phyloP scores from a whole-genome alignment of 2,888 invertebrate genomes.

The Caenorhabditis wallacei region DNA sequence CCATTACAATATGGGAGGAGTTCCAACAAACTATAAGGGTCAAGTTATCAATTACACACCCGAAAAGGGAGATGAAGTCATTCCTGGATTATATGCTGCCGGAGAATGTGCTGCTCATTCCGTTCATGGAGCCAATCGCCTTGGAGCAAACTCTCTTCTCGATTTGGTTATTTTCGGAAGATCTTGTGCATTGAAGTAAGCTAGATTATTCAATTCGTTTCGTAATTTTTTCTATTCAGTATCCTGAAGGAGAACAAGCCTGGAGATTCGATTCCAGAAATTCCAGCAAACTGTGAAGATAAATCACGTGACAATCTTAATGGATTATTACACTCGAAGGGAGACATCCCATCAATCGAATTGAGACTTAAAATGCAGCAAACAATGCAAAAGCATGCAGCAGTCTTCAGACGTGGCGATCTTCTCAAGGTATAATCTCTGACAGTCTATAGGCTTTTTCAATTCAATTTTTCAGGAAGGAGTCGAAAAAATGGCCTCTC shows the following conservation, averaged over 20 bases:
- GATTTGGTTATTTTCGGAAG: conserved; percentile 99
- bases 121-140: conserved; percentile 98
- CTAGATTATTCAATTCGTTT: not conserved
- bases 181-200: conserved; percentile 89
- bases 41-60: conserved; percentile 85
- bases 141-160: conserved; percentile 97
- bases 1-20: conserved; percentile 99
- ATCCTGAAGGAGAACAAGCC: conserved; percentile 86
- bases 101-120: conserved; percentile 96
- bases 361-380: conserved; percentile 94
- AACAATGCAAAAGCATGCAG: conserved; percentile 97
- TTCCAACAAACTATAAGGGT: conserved; percentile 97
- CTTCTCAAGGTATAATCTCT: conserved; percentile 86
- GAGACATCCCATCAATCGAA: conserved; percentile 87
- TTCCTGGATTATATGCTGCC: conserved; percentile 94
- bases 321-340: conserved; percentile 82
- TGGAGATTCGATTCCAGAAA: conserved; percentile 89
- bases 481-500: conserved; percentile 87
- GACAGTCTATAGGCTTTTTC: conserved; percentile 31
- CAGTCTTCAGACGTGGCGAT: conserved; percentile 95
- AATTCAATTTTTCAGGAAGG: conserved; percentile 86
- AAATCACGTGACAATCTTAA: conserved; percentile 95
- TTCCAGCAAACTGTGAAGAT: conserved; percentile 93
- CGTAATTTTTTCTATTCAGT: conserved; percentile 55
- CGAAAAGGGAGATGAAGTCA: conserved; percentile 85